Evolutionary conservation across 2,888 invertebrate genomes (phyloP).

Genomic region (Tridacna crocea): DNA sequence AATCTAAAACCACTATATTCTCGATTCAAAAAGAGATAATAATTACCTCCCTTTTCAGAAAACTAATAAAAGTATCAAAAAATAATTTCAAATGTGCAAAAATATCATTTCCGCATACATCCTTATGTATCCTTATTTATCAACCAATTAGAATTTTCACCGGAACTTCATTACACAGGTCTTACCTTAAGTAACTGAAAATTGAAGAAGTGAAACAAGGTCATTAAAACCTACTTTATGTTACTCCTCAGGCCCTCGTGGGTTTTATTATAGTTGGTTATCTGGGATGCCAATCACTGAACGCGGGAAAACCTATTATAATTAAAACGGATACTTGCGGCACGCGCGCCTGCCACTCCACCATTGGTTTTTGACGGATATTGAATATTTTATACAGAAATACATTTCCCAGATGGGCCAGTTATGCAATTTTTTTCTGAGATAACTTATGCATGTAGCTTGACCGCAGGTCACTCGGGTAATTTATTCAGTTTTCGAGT

Average conservation of each 20-base stretch:
- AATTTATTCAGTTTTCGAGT: conserved; percentile 22
- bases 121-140: too few relatives aligned
- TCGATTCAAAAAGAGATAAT: too few relatives aligned
- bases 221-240: too few relatives aligned
- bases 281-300: conserved; percentile 12
- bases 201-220: too few relatives aligned
- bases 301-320: conserved; percentile 43
- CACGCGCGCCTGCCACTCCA: conserved; percentile 37
- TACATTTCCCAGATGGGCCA: conserved; percentile 46
- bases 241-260: conserved; percentile 23
- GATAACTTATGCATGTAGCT: conserved; percentile 27
- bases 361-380: conserved; percentile 49
- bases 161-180: too few relatives aligned
- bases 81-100: too few relatives aligned
- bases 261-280: conserved; percentile 17
- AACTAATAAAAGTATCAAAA: too few relatives aligned
- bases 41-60: too few relatives aligned
- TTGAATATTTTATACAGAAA: conserved; percentile 51
- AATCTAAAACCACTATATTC: too few relatives aligned
- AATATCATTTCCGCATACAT: too few relatives aligned
- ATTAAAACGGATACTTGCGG: conserved; percentile 48
- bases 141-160: too few relatives aligned
- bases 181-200: too few relatives aligned
- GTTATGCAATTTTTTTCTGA: conserved; percentile 47
- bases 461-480: conserved; percentile 22